phyloP scores from a whole-genome alignment of 2,888 invertebrate species.

The Uloborus plumipes region DNA sequence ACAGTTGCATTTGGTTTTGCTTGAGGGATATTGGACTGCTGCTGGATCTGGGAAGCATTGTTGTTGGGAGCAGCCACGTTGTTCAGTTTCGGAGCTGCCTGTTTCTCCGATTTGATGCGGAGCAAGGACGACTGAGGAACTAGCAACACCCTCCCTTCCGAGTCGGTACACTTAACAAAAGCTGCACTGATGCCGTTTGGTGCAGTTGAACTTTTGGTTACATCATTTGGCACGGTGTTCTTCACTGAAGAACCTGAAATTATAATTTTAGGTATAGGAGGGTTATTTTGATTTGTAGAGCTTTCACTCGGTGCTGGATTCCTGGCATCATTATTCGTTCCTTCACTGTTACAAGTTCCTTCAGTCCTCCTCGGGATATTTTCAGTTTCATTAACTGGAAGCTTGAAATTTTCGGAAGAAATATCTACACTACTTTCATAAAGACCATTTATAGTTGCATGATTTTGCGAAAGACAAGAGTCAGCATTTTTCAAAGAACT shows the following conservation, averaged over 20 bases:
- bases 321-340: no score
- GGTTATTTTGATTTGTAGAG: no score
- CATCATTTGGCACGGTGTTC: constrained; percentile 9
- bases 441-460: no score
- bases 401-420: no score
- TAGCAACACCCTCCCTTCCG: constrained; percentile 37
- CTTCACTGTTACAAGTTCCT: no score
- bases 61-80: not conserved
- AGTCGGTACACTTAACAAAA: constrained; percentile 50
- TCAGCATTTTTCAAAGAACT: no score
- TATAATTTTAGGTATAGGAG: no score
- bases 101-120: constrained; percentile 17
- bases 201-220: constrained; percentile 3
- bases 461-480: no score
- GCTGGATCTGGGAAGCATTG: not conserved
- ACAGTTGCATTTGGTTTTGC: constrained; percentile 4
- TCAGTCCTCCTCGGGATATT: no score
- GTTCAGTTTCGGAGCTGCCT: not conserved
- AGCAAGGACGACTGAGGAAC: constrained; percentile 46
- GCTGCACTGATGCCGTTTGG: constrained; percentile 41
- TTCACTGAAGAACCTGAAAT: not conserved
- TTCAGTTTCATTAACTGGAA: no score
- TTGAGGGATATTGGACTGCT: not conserved
- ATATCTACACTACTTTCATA: no score
- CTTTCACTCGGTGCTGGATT: no score